Base-by-base conservation (phyloP, 2,113 vertebrate species). In the Peromyscus maniculatus region DNA sequence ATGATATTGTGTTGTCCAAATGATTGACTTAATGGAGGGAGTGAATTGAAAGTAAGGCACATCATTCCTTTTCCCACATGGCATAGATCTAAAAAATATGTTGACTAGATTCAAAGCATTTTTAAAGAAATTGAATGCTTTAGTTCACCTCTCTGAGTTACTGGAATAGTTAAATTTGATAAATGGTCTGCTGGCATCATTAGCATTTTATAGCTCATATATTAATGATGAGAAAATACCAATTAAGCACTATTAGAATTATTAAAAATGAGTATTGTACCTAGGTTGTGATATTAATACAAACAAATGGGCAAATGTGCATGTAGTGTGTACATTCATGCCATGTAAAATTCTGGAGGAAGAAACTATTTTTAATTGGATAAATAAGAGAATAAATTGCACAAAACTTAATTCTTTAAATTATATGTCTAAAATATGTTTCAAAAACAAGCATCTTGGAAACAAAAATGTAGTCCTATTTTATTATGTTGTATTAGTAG, bases 21-120 rank as follows among this genome's bases (percentile, higher is more conserved):
- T 95, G 94, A 96, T 84, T 96, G 91, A 91, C 89, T 97, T 97
- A 97, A 97, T 93, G 84, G 97, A 95, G 28, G 52, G 43, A 96
- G 83, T 92, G 90, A 97, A 66, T 90, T 88, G 97, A 97, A 94
- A 96, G 55, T 31, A 78, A 94, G 64, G 0, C n/a, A 69, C n/a
- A 83, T 84, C 55, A 52, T 33, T 64, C 89, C 22, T 74, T 96
- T 93, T 92, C 90, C 77, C 84, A 69, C 36, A 39, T 95, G 12
- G 7, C 46, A 79, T 83, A 72, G 31, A 72, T 87, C 19, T 86
- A 28, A 89, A 95, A 95, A 91, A 79, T 62, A 62, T 43, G n/a
- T 82, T 96, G 89, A 91, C 36, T 93, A 71, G 43, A 75, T 83
- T 94, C 39, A 84, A 96, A 95, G 26, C 12, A 59, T 89, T 82